Evolutionary conservation across 2,113 vertebrate species (phyloP).

Genomic region (Leptosomus discolor): DNA sequence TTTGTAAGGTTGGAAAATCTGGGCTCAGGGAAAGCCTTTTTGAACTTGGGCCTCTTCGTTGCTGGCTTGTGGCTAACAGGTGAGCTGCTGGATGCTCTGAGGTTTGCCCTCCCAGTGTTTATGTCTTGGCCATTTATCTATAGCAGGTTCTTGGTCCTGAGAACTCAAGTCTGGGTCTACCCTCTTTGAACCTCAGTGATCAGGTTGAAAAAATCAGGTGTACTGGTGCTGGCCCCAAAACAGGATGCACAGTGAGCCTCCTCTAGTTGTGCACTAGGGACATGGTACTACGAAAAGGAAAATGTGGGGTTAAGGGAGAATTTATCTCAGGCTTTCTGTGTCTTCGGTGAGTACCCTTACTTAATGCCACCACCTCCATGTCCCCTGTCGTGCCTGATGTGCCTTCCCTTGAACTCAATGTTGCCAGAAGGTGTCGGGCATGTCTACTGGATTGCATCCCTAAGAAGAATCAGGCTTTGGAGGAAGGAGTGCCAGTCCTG

Average conservation of each 20-base stretch:
- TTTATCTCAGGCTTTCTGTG: background rate
- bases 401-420: background rate
- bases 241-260: background rate
- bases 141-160: background rate
- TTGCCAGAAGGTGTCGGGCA: background rate
- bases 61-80: background rate
- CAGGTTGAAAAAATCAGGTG: background rate
- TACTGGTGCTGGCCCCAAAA: background rate
- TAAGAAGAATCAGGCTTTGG: background rate
- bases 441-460: background rate
- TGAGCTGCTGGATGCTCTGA: background rate
- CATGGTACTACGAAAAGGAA: background rate
- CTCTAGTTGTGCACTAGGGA: background rate
- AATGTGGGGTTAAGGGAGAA: background rate
- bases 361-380: fast-evolving
- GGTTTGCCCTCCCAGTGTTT: background rate
- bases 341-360: background rate
- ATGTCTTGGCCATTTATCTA: background rate
- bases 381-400: background rate
- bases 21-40: background rate
- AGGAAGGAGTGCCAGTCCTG: background rate
- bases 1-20: background rate
- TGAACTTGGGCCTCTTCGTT: background rate
- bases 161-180: background rate
- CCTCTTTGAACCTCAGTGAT: background rate